Conservation (phyloP, 1,140 invertebrate species). For the Psix sp. region DNA sequence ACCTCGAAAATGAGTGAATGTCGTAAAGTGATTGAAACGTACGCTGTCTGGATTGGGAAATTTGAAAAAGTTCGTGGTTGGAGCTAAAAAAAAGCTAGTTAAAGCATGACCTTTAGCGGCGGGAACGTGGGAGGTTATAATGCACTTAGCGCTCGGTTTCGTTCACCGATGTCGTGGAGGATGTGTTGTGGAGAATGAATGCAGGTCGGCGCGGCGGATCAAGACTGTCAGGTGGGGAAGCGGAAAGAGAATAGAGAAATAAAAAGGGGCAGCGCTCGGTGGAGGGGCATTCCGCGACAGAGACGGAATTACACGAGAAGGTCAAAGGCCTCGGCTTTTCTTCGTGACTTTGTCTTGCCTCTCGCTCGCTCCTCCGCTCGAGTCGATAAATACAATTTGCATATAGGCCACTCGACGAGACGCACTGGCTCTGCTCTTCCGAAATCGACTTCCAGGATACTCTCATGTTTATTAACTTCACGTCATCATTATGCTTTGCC, state of each 20-base stretch:
- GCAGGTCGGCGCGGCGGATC: conserved; percentile 67
- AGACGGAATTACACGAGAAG: conserved; percentile 65
- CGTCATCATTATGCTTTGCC: background rate
- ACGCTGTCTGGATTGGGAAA: conserved; percentile 16
- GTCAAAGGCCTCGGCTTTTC: conserved; percentile 74
- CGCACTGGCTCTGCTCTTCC: conserved; percentile 41
- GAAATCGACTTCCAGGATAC: conserved; percentile 1
- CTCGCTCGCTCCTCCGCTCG: conserved; percentile 42
- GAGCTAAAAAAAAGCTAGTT: conserved; percentile 68
- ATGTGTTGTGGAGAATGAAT: conserved; percentile 71
- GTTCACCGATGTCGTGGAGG: conserved; percentile 70
- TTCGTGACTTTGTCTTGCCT: conserved; percentile 66
- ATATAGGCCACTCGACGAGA: conserved; percentile 58
- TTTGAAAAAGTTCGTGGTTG: conserved; percentile 19
- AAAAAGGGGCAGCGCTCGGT: conserved; percentile 23
- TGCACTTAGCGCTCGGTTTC: conserved; percentile 73
- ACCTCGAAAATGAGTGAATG: too few relatives aligned
- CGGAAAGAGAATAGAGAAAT: conserved; percentile 45
- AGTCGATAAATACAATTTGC: conserved; percentile 69
- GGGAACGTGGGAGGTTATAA: conserved; percentile 74
- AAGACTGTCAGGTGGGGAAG: conserved; percentile 43
- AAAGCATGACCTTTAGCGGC: conserved; percentile 73
- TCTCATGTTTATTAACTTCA: background rate
- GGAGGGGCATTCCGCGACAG: conserved; percentile 46
- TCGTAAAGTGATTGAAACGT: too few relatives aligned